Evolutionary conservation across 2,797 vertebrate species (phyloP).

Genomic region (Agapornis canus): DNA sequence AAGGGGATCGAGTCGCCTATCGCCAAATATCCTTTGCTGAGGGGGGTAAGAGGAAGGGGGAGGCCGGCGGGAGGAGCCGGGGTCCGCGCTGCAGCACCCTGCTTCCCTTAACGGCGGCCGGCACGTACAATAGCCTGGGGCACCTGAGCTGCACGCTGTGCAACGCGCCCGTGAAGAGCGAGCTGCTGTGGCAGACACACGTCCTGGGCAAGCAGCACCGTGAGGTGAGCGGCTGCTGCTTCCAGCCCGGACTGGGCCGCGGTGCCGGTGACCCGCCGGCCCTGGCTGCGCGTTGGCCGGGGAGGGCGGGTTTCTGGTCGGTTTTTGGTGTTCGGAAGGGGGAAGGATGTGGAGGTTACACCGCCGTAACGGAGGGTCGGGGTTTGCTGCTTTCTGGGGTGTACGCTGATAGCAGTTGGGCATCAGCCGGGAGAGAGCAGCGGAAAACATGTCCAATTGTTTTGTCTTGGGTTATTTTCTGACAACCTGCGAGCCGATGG

Average conservation of each 20-base stretch:
- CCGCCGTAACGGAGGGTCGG: accelerated
- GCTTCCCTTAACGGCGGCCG: constrained; percentile 55
- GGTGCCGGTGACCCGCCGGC: accelerated
- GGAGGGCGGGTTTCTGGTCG: not conserved
- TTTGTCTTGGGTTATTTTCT: not conserved
- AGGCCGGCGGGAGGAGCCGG: not conserved
- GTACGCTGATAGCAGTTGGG: accelerated
- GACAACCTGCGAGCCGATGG: accelerated
- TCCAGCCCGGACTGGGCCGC: not conserved
- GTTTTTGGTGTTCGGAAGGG: not conserved
- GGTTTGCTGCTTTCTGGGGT: not conserved
- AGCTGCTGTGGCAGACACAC: constrained; percentile 92
- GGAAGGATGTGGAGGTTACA: not conserved
- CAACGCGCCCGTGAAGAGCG: constrained; percentile 85
- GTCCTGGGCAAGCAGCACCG: constrained; percentile 91
- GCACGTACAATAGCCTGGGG: constrained; percentile 89
- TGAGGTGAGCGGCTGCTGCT: constrained; percentile 66
- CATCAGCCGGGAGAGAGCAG: accelerated
- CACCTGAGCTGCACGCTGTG: constrained; percentile 90
- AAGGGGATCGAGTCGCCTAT: constrained; percentile 91
- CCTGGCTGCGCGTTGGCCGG: not conserved
- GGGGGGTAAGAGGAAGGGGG: not conserved
- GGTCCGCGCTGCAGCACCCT: too few relatives aligned
- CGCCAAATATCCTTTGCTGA: constrained; percentile 77
- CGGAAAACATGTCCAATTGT: accelerated